These are phyloP conservation scores for Xenentodon cancila DNA, from an alignment of 2,797 vertebrate genomes.

Conservation along the genomic window DNA sequence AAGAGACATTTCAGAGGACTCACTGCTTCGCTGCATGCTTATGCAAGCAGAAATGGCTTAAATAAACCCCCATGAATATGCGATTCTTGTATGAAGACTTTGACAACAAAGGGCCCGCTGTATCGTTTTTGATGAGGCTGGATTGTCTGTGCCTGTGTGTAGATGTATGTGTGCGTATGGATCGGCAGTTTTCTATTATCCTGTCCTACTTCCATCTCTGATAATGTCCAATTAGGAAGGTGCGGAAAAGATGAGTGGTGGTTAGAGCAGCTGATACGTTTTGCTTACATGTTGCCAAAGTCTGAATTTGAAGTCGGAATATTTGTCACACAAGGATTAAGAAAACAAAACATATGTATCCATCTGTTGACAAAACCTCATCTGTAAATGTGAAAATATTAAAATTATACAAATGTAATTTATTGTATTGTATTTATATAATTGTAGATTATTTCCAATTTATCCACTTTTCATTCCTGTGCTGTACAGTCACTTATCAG, in stretches of 20 bases:
- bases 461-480: too few species aligned
- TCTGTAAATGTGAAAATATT: too few species aligned
- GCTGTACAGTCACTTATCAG: too few species aligned
- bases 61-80: conserved; percentile 83
- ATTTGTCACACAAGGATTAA: neutral
- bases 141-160: conserved; percentile 42
- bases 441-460: too few species aligned
- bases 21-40: conserved; percentile 75
- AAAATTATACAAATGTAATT: too few species aligned
- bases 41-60: conserved; percentile 85
- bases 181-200: conserved; percentile 49
- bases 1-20: conserved; percentile 59
- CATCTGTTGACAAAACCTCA: too few species aligned
- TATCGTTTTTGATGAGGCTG: conserved; percentile 77
- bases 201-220: conserved; percentile 65
- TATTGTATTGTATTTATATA: too few species aligned
- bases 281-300: neutral
- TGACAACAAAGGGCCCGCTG: conserved; percentile 80
- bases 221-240: conserved; percentile 64
- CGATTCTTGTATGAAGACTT: conserved; percentile 75
- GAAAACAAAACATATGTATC: too few species aligned
- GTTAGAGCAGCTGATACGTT: conserved; percentile 29
- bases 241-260: conserved; percentile 9
- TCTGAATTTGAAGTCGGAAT: neutral
- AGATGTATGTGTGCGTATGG: conserved; percentile 24